Evolutionary conservation across 1,140 invertebrate genomes (phyloP), one percentile per base, ranked within the genome.

Genomic region (Trichoplusia ni): DNA sequence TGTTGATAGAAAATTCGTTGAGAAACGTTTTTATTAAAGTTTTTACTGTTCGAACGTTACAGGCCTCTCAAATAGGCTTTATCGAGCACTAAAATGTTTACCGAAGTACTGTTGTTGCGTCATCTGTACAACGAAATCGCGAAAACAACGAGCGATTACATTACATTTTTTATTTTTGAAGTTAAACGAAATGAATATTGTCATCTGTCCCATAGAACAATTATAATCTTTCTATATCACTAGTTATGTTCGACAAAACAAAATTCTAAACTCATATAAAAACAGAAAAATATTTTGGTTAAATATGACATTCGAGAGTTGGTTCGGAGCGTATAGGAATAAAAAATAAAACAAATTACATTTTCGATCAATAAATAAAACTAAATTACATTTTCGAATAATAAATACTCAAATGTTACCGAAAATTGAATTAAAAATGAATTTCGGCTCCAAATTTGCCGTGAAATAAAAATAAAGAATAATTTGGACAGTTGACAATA

Each of bases 161-260:
- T 88, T 88, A 90, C 87, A 90, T 90, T 88, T 84, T 80, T 87
- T 87, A 85, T 84, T 90, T n/a, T 84, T 40, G 63, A 79, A 76
- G 77, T 83, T 84, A 77, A 49, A 38, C 19, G 35, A 40, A 58
- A 62, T n/a, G n/a, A 58, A 64, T 69, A 67, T 77, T 71, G 49
- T 56, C 51, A 69, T 49, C 25, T 67, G 67, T 11, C 67, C 4
- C 3, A 11, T 19, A n/a, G n/a, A n/a, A n/a, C n/a, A n/a, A n/a
- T n/a, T n/a, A n/a, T n/a, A n/a, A n/a, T n/a, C n/a, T n/a, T n/a
- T n/a, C n/a, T n/a, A n/a, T n/a, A n/a, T n/a, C n/a, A n/a, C n/a
- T n/a, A n/a, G n/a, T n/a, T n/a, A n/a, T n/a, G n/a, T n/a, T n/a
- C n/a, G n/a, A n/a, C n/a, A n/a, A n/a, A n/a, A n/a, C n/a, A n/a